A percentile compares a stretch with the other conserved stretches of the same genome.
phyloP scores from a whole-genome alignment of 2,113 vertebrate species.

The Urocolius indicus region DNA sequence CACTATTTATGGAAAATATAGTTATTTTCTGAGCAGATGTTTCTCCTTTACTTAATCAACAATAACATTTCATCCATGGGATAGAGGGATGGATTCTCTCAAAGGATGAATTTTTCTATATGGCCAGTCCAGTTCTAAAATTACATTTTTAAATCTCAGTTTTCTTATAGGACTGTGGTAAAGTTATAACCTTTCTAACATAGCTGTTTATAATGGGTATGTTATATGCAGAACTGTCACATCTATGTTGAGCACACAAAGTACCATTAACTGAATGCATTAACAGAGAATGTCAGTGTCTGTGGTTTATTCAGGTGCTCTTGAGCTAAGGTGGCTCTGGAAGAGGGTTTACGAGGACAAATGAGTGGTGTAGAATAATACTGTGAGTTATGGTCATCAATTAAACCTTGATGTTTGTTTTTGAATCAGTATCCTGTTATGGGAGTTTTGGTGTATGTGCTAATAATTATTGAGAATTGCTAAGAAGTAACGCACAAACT shows the following conservation, averaged over 20 bases:
- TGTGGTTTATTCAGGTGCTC: not conserved
- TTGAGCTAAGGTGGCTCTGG: not conserved
- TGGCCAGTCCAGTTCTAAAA: not conserved
- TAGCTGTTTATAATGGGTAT: not conserved
- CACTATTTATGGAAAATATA: not conserved
- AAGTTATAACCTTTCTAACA: not conserved
- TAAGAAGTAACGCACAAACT: not conserved
- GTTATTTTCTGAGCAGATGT: not conserved
- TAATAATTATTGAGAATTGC: not conserved
- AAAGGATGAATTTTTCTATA: not conserved
- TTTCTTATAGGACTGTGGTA: not conserved
- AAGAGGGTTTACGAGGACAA: not conserved
- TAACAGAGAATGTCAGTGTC: not conserved
- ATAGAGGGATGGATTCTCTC: not conserved
- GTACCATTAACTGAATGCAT: not conserved
- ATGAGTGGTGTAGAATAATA: not conserved
- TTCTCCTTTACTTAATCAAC: not conserved
- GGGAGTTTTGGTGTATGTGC: not conserved
- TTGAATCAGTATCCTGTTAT: not conserved
- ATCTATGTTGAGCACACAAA: not conserved
- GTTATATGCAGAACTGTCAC: not conserved
- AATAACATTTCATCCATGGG: not conserved
- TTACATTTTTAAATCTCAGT: not conserved
- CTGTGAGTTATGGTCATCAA: not conserved
- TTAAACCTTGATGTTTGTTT: not conserved